These are phyloP conservation scores for Pseudopodoces humilis DNA, from an alignment of 2,113 vertebrate species.

Conservation along the genomic window DNA sequence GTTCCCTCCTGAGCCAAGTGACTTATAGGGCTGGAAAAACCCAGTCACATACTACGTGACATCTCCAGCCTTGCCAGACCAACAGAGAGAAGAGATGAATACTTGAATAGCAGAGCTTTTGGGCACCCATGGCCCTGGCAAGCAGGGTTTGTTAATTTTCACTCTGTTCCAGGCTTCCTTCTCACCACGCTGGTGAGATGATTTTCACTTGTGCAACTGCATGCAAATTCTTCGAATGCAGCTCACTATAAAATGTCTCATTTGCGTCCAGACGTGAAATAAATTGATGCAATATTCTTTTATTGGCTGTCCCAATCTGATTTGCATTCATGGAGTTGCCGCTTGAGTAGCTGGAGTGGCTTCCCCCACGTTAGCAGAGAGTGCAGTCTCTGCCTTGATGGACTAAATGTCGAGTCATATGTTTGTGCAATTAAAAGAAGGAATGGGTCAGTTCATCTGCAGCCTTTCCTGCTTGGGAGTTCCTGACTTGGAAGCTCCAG, in stretches of 20 bases:
- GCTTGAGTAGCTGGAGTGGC: background rate
- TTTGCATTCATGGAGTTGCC: conserved; percentile 37
- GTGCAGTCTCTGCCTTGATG: background rate
- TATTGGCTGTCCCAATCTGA: conserved; percentile 34
- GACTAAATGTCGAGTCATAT: background rate
- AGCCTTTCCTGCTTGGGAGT: background rate
- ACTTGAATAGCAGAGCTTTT: background rate
- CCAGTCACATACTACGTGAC: accelerated
- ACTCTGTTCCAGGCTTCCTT: accelerated
- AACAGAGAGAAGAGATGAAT: background rate
- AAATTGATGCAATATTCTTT: conserved; percentile 44
- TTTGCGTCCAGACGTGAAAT: conserved; percentile 10
- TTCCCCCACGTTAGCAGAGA: background rate
- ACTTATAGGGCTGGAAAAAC: background rate
- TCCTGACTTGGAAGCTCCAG: background rate
- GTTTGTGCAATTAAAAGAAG: background rate
- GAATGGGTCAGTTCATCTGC: background rate
- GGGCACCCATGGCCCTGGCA: background rate
- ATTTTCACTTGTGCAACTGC: background rate
- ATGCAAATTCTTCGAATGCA: conserved; percentile 20
- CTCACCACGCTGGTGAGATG: background rate
- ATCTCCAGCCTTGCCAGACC: background rate
- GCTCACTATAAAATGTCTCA: conserved; percentile 17
- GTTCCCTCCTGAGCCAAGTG: accelerated
- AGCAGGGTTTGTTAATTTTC: background rate